Evolutionary conservation across 2,888 invertebrate species (phyloP), one percentile per base, ranked within the genome.

Genomic region (Argyra leucocephala): DNA sequence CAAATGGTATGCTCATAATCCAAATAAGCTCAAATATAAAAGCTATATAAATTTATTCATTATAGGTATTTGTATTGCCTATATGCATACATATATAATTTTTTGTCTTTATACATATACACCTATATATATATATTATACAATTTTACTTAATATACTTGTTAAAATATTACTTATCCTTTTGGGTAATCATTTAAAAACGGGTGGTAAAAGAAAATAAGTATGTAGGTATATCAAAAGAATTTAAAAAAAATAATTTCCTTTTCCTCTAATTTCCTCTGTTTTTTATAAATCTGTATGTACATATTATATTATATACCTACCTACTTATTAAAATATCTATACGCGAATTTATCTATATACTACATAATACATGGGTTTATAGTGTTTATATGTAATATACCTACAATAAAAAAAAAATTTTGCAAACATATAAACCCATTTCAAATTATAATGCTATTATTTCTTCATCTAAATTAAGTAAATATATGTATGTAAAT

Each of bases 381-480:
- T 48, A 18, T n/a, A n/a, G n/a, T n/a, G 31, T 31, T 31, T 31
- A 31, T 31, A 31, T n/a, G n/a, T n/a, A n/a, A n/a, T n/a, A n/a
- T n/a, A n/a, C n/a, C n/a, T n/a, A n/a, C n/a, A n/a, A n/a, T n/a
- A n/a, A n/a, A n/a, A n/a, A n/a, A n/a, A n/a, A n/a, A n/a, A n/a
- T 26, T 10, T 10, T 48, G 5, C 48, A n/a, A 9, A 15, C 15
- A 48, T 48, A 48, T 15, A 48, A 48, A 48, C 48, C 48, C 12
- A 48, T 18, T 48, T 48, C 48, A 48, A 48, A 48, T 48, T 48
- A 48, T 48, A 48, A 18, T 18, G 48, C 48, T 48, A 48, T 48
- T 48, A 48, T 48, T 48, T 48, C 48, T 48, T 48, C 48, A 48
- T 48, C 48, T 48, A 48, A 48, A 48, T 48, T 48, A 48, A 48